These are phyloP conservation scores for Adrianichthys oophorus DNA, from an alignment of 2,797 vertebrate species.

Conservation along the genomic window DNA sequence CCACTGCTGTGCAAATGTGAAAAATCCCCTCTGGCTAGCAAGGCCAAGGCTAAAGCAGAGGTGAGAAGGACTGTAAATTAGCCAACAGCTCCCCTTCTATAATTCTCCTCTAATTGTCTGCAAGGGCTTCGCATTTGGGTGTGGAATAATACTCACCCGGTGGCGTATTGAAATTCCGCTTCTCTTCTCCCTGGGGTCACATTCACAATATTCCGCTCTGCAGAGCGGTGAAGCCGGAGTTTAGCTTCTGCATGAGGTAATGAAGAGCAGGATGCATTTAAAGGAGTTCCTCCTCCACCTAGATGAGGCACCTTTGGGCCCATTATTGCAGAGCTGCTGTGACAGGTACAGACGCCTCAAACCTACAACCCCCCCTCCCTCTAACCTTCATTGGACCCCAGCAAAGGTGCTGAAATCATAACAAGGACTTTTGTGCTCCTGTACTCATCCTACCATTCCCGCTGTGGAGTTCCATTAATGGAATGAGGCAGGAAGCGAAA, in stretches of 20 bases:
- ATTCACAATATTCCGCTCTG: constrained; percentile 61
- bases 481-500: constrained; percentile 21
- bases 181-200: constrained; percentile 63
- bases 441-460: constrained; percentile 47
- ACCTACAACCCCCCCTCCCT: constrained; percentile 26
- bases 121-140: constrained; percentile 73
- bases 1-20: constrained; percentile 57
- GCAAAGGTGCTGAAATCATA: constrained; percentile 59
- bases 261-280: constrained; percentile 61
- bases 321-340: constrained; percentile 59
- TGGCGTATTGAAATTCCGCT: constrained; percentile 67
- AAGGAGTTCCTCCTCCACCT: constrained; percentile 42
- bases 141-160: constrained; percentile 69
- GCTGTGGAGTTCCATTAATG: constrained; percentile 37
- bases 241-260: constrained; percentile 67
- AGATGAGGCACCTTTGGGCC: constrained; percentile 67
- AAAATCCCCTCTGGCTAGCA: constrained; percentile 51
- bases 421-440: constrained; percentile 66
- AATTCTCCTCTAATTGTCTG: constrained; percentile 79
- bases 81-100: constrained; percentile 60
- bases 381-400: constrained; percentile 66
- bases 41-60: constrained; percentile 51
- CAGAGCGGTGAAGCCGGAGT: constrained; percentile 54
- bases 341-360: constrained; percentile 61
- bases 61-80: constrained; percentile 67